These are phyloP conservation scores for Varanus salvator DNA, from an alignment of 2,113 vertebrate genomes.

Conservation along the genomic window DNA sequence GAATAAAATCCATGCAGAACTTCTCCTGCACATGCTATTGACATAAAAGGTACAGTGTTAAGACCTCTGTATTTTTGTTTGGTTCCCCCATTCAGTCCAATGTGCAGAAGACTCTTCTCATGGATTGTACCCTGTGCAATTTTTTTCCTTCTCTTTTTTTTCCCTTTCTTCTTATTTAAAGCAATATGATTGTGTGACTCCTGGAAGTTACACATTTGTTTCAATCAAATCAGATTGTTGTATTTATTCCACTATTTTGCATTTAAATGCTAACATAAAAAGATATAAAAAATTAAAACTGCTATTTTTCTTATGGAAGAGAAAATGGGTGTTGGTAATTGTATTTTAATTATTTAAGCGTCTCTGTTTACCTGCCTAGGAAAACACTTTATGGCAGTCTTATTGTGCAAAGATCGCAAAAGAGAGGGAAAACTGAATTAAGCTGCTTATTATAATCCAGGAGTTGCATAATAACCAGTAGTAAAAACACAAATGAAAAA, in stretches of 20 bases:
- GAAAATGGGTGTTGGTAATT: conserved; percentile 88
- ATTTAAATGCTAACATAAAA: conserved; percentile 88
- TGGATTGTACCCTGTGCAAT: conserved; percentile 16
- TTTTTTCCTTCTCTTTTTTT: conserved; percentile 76
- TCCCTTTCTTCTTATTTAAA: conserved; percentile 87
- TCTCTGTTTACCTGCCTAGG: conserved; percentile 91
- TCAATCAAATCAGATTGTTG: conserved; percentile 91
- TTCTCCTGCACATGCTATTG: conserved; percentile 23
- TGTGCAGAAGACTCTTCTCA: conserved; percentile 22
- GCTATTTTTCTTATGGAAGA: conserved; percentile 91
- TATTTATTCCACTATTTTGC: conserved; percentile 93
- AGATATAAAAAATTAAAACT: conserved; percentile 91
- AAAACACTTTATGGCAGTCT: conserved; percentile 86
- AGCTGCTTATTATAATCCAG: conserved; percentile 90
- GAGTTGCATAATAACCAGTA: conserved; percentile 94
- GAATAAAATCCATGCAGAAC: conserved; percentile 2
- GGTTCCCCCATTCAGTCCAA: conserved; percentile 9
- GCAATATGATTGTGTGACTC: conserved; percentile 89
- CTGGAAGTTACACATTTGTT: conserved; percentile 86
- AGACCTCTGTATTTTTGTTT: not conserved
- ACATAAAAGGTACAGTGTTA: not conserved
- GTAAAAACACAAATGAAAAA: conserved; percentile 83
- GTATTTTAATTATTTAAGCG: conserved; percentile 92
- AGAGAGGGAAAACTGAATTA: conserved; percentile 77
- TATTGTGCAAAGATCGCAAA: conserved; percentile 85